Percentiles rank a stretch among this genome's conserved stretches.
phyloP scores from a whole-genome alignment of 2,888 invertebrate species.

The Cosmopolites sordidus region DNA sequence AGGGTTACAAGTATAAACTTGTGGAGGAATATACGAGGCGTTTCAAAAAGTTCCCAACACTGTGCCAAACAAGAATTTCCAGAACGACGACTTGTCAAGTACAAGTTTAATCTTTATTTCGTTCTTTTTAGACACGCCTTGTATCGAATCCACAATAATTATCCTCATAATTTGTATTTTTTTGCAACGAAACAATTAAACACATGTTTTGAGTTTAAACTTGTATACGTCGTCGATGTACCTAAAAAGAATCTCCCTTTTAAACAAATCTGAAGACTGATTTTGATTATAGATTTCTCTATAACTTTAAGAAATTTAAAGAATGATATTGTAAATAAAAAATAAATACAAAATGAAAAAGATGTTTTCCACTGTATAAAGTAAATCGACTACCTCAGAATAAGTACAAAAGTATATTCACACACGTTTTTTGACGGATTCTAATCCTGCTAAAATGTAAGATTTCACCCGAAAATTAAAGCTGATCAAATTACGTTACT shows the following conservation, averaged over 20 bases:
- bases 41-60: no score
- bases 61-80: no score
- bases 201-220: constrained; percentile 4
- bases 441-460: constrained; percentile 21
- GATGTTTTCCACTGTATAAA: constrained; percentile 19
- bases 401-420: constrained; percentile 24
- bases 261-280: constrained; percentile 26
- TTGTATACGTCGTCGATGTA: constrained; percentile 25
- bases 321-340: constrained; percentile 22
- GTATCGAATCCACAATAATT: no score
- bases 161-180: no score
- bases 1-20: constrained; percentile 35
- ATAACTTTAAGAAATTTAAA: constrained; percentile 13
- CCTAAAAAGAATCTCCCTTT: constrained; percentile 16
- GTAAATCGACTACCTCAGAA: constrained; percentile 27
- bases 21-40: no score
- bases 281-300: constrained; percentile 27
- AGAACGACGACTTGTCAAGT: no score
- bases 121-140: no score
- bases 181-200: neutral
- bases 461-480: constrained; percentile 20
- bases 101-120: no score
- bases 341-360: constrained; percentile 5
- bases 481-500: neutral
- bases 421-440: constrained; percentile 31